These are phyloP conservation scores for Strigamia crassipes DNA, from an alignment of 2,888 invertebrate species.

Conservation along the genomic window DNA sequence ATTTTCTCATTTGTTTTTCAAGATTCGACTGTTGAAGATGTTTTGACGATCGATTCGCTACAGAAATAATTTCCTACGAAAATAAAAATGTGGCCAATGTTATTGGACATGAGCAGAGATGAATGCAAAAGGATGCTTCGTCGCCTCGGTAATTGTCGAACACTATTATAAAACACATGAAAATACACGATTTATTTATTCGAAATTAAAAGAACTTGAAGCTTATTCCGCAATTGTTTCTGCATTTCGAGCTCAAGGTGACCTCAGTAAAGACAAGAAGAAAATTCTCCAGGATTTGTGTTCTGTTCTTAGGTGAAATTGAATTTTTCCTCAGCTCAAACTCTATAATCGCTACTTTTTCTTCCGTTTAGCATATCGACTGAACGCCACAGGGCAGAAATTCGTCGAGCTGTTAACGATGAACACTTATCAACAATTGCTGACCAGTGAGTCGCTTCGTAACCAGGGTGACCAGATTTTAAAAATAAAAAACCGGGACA, in stretches of 20 bases:
- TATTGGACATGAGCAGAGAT: slow-evolving; percentile 82
- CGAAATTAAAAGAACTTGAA: slow-evolving; percentile 77
- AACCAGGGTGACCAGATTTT: too few species aligned
- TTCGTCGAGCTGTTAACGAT: slow-evolving; percentile 88
- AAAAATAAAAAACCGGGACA: too few species aligned
- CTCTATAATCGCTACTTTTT: neutral
- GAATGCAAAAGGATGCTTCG: slow-evolving; percentile 86
- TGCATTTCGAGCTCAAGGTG: slow-evolving; percentile 90
- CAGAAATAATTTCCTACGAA: neutral
- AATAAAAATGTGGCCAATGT: slow-evolving; percentile 66
- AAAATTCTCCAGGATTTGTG: slow-evolving; percentile 82
- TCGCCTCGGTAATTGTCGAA: slow-evolving; percentile 71
- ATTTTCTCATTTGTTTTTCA: neutral
- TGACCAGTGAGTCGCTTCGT: slow-evolving; percentile 72
- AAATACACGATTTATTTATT: neutral
- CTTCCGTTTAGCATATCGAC: slow-evolving; percentile 72
- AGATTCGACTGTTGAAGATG: neutral
- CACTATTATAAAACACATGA: too few species aligned
- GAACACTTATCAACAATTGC: slow-evolving; percentile 86
- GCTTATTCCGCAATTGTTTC: slow-evolving; percentile 88
- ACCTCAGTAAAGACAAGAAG: slow-evolving; percentile 80
- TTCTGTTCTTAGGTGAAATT: slow-evolving; percentile 64
- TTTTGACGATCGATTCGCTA: neutral
- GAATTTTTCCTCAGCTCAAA: neutral
- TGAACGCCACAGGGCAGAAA: slow-evolving; percentile 90